These are phyloP conservation scores for Genyomyrus donnyi DNA, from an alignment of 2,113 vertebrate genomes.

Conservation along the genomic window DNA sequence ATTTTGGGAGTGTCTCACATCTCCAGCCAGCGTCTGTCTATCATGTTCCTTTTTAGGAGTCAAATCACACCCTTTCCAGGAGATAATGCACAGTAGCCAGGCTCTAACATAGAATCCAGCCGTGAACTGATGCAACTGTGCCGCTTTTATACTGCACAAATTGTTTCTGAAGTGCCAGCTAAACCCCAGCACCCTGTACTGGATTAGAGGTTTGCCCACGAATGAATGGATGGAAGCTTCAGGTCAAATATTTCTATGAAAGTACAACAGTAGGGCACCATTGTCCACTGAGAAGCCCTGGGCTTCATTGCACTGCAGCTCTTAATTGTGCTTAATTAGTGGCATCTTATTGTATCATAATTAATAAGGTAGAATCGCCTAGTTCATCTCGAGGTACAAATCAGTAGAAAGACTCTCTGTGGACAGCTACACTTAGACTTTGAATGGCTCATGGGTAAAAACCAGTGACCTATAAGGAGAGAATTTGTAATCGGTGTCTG, in stretches of 20 bases:
- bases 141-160: background rate
- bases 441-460: background rate
- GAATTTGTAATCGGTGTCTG: background rate
- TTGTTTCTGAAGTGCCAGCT: background rate
- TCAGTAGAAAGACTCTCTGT: background rate
- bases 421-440: background rate
- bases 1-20: conserved; percentile 12
- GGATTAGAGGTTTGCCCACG: background rate
- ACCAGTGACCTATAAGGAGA: background rate
- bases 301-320: background rate
- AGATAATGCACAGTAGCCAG: background rate
- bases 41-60: conserved; percentile 5
- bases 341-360: background rate
- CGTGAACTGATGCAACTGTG: background rate
- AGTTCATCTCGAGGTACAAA: background rate
- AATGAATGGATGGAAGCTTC: background rate
- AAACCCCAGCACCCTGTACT: background rate
- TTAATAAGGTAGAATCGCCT: background rate
- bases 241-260: background rate
- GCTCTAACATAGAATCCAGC: background rate
- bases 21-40: conserved; percentile 13
- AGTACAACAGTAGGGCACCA: background rate
- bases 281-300: background rate
- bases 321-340: background rate
- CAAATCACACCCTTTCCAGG: background rate